Evolutionary conservation across 2,888 invertebrate species (phyloP), one percentile per base, ranked within the genome.

Genomic region (Morpho deidamia): DNA sequence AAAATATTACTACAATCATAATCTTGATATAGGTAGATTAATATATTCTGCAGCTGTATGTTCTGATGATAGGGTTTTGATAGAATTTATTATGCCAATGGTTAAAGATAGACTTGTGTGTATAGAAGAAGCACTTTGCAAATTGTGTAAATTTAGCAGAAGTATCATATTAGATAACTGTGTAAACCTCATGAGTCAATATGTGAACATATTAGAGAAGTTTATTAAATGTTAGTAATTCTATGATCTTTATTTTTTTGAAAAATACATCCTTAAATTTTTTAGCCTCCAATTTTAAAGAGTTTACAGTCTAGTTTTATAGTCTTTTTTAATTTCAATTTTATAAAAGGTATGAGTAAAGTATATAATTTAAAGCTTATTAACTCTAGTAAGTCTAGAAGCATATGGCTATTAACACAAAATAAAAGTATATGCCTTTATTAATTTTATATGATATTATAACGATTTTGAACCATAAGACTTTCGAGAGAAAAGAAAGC

Each of bases 201-300:
- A 86, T 82, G 78, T 84, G 73, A 72, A 68, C 64, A 84, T 88
- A 76, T 78, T 88, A 69, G 85, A 89, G 58, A 84, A 86, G 56
- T 87, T 88, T 85, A 88, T 83, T 85, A 85, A 84, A 85, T 81
- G 82, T 83, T 88, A 86, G 81, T 69, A 11, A 46, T 23, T 33
- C 12, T 35, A 8, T 23, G 23, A 23, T 23, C 3, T 23, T 2
- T 14, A 4, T 23, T 23, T 23, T 23, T 23, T 23, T 23, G 5
- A 23, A 5, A 23, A 23, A 23, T n/a, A n/a, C n/a, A n/a, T n/a
- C n/a, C n/a, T n/a, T n/a, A n/a, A n/a, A n/a, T n/a, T n/a, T n/a
- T n/a, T n/a, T n/a, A 23, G 23, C 23, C 23, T 23, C 4, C 23
- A 23, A 23, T 23, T 23, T 3, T 0, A 23, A 23, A 23, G 3